Evolutionary conservation across 2,797 vertebrate genomes (phyloP), one percentile per base, ranked within the genome.

Genomic region (Hapalemur alaotrensis): DNA sequence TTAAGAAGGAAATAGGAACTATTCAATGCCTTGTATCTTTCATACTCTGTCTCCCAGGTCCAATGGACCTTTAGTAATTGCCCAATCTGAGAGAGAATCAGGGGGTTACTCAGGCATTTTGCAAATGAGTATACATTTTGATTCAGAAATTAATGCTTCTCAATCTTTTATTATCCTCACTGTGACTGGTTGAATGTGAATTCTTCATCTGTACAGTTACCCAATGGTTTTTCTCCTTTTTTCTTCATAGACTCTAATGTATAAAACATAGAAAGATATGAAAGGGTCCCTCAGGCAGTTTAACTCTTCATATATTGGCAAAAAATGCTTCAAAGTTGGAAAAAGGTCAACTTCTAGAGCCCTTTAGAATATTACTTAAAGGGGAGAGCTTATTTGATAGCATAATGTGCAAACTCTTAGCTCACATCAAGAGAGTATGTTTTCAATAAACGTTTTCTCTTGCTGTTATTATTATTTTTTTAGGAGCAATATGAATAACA

Each of bases 51-150:
- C 81, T 97, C 95, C n/a, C 87, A 99, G 99, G 91, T 98, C 98
- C 41, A 98, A 98, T 97, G 98, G 98, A 97, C 98, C 98, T 87
- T 98, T 99, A 97, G 97, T 95, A 65, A 98, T 97, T 94, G 96
- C 99, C 41, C 98, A 93, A 54, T 96, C 78, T 89, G 25, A 92
- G 70, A 72, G 30, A 84, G 12, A 96, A 81, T 48, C 32, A 72
- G 79, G 41, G 28, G 30, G 38, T 96, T 79, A 86, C 32, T 82
- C 72, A 91, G 73, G 25, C 38, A 94, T 86, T 67, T 96, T 96
- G 65, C 70, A 91, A 95, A 89, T 32, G 38, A 84, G 65, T 90
- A 69, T 75, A 67, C 43, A 87, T 94, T 93, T 91, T 70, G 48
- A 85, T 59, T 91, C 52, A 93, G 82, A 83, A 73, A 84, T 86